Evolutionary conservation across 2,888 invertebrate species (phyloP).

Genomic region (Octonoba sinensis): DNA sequence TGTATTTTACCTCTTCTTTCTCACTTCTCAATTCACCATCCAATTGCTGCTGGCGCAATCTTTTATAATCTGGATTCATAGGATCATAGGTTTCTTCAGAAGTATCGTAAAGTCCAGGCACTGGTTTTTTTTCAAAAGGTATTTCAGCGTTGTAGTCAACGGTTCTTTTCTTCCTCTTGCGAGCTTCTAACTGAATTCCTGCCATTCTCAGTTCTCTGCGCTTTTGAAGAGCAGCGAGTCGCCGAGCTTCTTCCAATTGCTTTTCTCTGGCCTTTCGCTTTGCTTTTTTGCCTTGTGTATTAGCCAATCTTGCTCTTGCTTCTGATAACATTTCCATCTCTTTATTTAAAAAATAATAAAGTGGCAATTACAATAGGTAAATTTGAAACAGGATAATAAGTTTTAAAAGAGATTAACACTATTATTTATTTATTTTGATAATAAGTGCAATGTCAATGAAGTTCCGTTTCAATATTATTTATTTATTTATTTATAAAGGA

Average conservation of each 20-base stretch:
- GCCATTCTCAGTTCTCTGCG: slow-evolving; percentile 97
- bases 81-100: slow-evolving; percentile 89
- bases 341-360: slow-evolving; percentile 71
- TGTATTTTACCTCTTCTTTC: slow-evolving; percentile 83
- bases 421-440: too few relatives aligned
- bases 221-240: slow-evolving; percentile 96
- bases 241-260: slow-evolving; percentile 96
- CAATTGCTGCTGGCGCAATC: slow-evolving; percentile 90
- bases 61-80: slow-evolving; percentile 88
- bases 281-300: slow-evolving; percentile 89
- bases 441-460: too few relatives aligned
- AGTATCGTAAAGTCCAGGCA: slow-evolving; percentile 93
- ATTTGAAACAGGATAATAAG: too few relatives aligned
- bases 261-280: slow-evolving; percentile 89
- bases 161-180: slow-evolving; percentile 79
- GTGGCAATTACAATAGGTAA: background rate
- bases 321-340: slow-evolving; percentile 99
- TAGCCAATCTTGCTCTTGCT: slow-evolving; percentile 96
- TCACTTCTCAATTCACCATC: slow-evolving; percentile 92
- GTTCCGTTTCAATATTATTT: too few relatives aligned
- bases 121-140: slow-evolving; percentile 95
- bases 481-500: too few relatives aligned
- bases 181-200: slow-evolving; percentile 79
- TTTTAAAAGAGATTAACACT: too few relatives aligned
- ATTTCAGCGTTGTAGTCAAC: slow-evolving; percentile 98